phyloP scores from a whole-genome alignment of 2,797 vertebrate genomes.

The Coluber constrictor region DNA sequence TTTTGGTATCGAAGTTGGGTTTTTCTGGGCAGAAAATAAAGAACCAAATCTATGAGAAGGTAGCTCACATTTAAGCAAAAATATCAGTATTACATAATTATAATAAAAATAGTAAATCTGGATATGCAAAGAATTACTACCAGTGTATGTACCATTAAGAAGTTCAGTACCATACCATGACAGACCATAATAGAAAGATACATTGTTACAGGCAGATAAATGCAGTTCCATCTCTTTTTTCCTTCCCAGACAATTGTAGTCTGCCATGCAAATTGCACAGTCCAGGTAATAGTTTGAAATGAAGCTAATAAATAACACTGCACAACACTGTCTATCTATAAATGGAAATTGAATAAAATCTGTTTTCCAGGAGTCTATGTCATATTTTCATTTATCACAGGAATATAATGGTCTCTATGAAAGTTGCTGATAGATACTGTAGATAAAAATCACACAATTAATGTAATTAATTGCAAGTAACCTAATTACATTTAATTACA shows the following conservation, averaged over 20 bases:
- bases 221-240: not conserved
- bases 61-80: constrained; percentile 54
- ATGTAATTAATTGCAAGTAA: not conserved
- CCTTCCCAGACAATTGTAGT: not conserved
- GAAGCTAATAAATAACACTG: not conserved
- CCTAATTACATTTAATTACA: not conserved
- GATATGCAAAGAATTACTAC: constrained; percentile 27
- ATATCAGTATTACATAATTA: constrained; percentile 12
- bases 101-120: constrained; percentile 33
- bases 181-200: not conserved
- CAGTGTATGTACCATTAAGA: constrained; percentile 39
- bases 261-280: not conserved
- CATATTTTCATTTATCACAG: not conserved
- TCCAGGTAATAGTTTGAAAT: not conserved
- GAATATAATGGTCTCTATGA: not conserved
- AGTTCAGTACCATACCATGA: not conserved
- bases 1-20: constrained; percentile 90
- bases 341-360: not conserved
- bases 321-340: not conserved
- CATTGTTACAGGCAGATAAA: constrained; percentile 14
- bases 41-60: constrained; percentile 49
- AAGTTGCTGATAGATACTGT: not conserved
- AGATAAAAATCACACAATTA: not conserved
- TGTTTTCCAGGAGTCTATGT: not conserved
- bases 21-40: constrained; percentile 77